These are phyloP conservation scores for Miichthys miiuy DNA, from an alignment of 2,797 vertebrate species.

Conservation along the genomic window DNA sequence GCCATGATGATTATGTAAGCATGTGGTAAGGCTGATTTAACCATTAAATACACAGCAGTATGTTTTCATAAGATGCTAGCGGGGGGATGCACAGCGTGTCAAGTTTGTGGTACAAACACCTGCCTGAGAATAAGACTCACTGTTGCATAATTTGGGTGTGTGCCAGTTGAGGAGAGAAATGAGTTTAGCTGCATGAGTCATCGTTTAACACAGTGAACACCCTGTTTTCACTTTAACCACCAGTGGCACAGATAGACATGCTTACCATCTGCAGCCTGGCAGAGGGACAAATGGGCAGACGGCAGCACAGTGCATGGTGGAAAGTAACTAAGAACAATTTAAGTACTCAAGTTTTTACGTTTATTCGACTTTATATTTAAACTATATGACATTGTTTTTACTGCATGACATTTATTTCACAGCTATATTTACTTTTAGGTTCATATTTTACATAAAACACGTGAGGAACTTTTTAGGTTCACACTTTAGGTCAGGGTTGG, in stretches of 20 bases:
- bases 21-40: constrained; percentile 37
- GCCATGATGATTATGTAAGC: constrained; percentile 35
- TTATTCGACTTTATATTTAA: neutral
- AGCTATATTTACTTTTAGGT: too few relatives aligned
- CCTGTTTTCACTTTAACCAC: constrained; percentile 62
- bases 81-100: constrained; percentile 1
- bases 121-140: constrained; percentile 43
- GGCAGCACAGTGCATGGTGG: neutral
- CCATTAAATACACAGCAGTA: constrained; percentile 43
- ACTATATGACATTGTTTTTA: neutral
- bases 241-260: constrained; percentile 8
- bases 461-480: neutral
- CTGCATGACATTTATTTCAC: neutral
- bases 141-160: constrained; percentile 61
- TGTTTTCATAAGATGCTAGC: constrained; percentile 52
- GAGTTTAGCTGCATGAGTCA: constrained; percentile 63
- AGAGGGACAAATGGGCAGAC: neutral
- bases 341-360: too few relatives aligned
- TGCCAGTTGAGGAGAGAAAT: constrained; percentile 9
- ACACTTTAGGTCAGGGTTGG: too few relatives aligned
- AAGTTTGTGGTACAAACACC: constrained; percentile 53
- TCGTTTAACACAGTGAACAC: constrained; percentile 58
- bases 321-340: too few relatives aligned
- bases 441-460: neutral
- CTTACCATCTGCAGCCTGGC: constrained; percentile 9